A percentile compares a stretch with the other conserved stretches of the same genome.
These are phyloP conservation scores for Harpagifer antarcticus DNA, from an alignment of 2,797 vertebrate genomes.

Conservation along the genomic window DNA sequence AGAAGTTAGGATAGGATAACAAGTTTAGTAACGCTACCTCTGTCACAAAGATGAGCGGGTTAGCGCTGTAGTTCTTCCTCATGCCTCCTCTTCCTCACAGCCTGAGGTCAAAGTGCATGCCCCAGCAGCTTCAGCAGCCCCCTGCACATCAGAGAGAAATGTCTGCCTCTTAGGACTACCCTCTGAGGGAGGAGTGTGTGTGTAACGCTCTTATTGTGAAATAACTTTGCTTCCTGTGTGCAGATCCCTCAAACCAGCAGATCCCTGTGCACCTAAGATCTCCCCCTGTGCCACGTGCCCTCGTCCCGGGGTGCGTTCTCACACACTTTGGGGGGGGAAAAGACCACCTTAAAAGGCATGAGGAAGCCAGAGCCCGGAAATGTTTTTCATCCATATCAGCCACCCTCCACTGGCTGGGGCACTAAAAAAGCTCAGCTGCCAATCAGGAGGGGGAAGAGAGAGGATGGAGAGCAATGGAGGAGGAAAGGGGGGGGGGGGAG, in stretches of 20 bases:
- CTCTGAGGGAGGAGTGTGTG: conserved; percentile 42
- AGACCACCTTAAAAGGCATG: conserved; percentile 71
- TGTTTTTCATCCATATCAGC: conserved; percentile 64
- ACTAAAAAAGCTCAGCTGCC: conserved; percentile 46
- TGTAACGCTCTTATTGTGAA: conserved; percentile 62
- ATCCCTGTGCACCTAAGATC: conserved; percentile 19
- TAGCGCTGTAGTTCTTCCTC: conserved; percentile 79
- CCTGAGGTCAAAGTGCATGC: conserved; percentile 67
- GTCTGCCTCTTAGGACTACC: conserved; percentile 44
- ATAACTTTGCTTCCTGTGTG: conserved; percentile 70
- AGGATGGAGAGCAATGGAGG: conserved; percentile 33
- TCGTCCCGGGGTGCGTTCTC: conserved; percentile 25
- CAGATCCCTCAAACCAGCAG: conserved; percentile 16
- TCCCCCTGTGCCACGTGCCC: conserved; percentile 5
- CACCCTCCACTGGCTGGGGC: conserved; percentile 42
- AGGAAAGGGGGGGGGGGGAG: neutral
- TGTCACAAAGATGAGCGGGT: conserved; percentile 81
- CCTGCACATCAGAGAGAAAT: conserved; percentile 45
- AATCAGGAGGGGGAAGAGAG: conserved; percentile 49
- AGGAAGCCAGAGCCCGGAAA: conserved; percentile 32
- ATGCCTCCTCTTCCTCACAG: conserved; percentile 74
- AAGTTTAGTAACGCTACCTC: conserved; percentile 73
- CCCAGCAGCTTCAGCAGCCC: conserved; percentile 29
- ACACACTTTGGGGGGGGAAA: neutral
- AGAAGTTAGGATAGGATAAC: neutral